Evolutionary conservation across 2,797 vertebrate genomes (phyloP).

Genomic region (Oreonectes daqikongensis): DNA sequence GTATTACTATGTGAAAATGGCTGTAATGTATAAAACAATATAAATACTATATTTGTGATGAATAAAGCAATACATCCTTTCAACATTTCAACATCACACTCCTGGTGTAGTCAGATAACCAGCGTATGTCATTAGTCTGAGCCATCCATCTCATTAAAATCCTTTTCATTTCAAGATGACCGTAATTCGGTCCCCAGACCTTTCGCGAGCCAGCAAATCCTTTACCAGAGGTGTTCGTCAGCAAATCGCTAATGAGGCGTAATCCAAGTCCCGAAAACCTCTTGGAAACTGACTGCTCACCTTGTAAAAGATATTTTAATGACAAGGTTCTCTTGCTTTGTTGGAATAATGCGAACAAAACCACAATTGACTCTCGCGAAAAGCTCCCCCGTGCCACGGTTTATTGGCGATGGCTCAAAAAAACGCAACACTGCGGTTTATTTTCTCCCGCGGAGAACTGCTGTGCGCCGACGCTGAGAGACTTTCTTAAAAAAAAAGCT

Average conservation of each 20-base stretch:
- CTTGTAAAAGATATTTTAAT: constrained; percentile 48
- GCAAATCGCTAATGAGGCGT: constrained; percentile 19
- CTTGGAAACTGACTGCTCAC: constrained; percentile 24
- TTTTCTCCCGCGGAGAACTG: not conserved
- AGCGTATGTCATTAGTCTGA: not conserved
- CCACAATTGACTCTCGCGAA: constrained; percentile 32
- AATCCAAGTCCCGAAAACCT: constrained; percentile 27
- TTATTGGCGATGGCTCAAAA: constrained; percentile 6
- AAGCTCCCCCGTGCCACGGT: constrained; percentile 20
- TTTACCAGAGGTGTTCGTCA: constrained; percentile 19
- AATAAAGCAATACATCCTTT: constrained; percentile 6
- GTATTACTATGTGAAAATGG: too few relatives aligned
- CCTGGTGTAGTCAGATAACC: not conserved
- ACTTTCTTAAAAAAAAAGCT: constrained; percentile 4
- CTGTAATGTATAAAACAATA: too few relatives aligned
- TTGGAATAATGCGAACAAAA: constrained; percentile 38
- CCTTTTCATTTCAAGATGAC: constrained; percentile 16
- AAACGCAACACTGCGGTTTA: not conserved
- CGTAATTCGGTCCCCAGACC: constrained; percentile 34
- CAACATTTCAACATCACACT: not conserved
- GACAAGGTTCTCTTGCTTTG: constrained; percentile 19
- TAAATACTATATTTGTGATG: not conserved
- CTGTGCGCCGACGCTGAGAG: not conserved
- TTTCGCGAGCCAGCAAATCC: not conserved
- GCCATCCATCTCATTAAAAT: constrained; percentile 28